Base-by-base conservation (phyloP, 2,113 vertebrate species). In the Aphyosemion australe region DNA sequence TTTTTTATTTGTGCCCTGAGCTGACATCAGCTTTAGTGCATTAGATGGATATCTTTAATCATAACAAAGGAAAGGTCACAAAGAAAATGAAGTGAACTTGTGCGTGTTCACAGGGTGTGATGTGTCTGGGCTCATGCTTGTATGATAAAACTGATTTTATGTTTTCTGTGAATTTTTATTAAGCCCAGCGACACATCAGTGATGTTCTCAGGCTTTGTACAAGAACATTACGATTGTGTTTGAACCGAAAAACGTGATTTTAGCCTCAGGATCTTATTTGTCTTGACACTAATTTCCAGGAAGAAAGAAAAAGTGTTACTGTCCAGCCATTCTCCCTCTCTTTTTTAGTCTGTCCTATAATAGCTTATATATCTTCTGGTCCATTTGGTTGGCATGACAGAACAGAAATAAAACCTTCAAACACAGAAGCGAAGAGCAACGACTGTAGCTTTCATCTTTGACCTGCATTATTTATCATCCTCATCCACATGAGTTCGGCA, bases 381-480 rank as follows among this genome's bases (percentile, higher is more conserved):
- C 68, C 78, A 75, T 86, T 86, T 78, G 56, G 70, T 82, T 84
- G 69, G 56, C 65, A 67, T 79, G 87, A 82, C 69, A 65, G 81
- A 71, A 63, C 69, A 78, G 74, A 83, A 84, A 80, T 84, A 78
- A 87, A 81, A 74, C 57, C 75, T 67, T 83, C 54, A 74, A 72
- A 81, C 71, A 79, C 61, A 71, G 51, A 71, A 56, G 55, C 45
- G 61, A 64, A 78, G 68, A 65, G 60, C 59, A 60, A 51, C 39
- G 26, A 73, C 85, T 81, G 71, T 62, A 79, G 84, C 88, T 90
- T 89, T 91, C 84, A 90, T 90, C 89, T 87, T 72, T 61, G 26
- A 61, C 48, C 80, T 93, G 85, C 88, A 92, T 91, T 91, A 92
- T 93, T 91, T 62, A 92, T 84, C 86, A 82, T 55, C 62, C 61